Evolutionary conservation across 2,113 vertebrate genomes (phyloP), one percentile per base, ranked within the genome.

Genomic region (Sula dactylatra): DNA sequence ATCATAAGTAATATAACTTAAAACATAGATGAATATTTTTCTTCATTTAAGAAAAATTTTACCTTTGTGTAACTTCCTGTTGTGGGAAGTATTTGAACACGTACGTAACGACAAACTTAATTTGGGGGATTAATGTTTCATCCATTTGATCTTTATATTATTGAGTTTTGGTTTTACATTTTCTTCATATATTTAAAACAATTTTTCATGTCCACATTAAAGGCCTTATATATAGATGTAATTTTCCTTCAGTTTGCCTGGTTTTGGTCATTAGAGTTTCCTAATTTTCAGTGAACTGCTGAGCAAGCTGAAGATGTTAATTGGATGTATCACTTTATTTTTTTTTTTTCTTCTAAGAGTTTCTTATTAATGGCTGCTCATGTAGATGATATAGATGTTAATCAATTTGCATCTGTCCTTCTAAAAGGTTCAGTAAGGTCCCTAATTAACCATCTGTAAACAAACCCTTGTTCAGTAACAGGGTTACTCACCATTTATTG

Each of bases 271-370:
- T 95, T 59, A 79, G 82, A 91, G 6, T 88, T 96, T 92, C 64
- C 74, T 95, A 93, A 93, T 88, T 80, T 96, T 94, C 95, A 93
- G 73, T 58, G 76, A 97, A 96, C 45, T 97, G 96, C 97, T 98
- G 96, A 97, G 94, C 86, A 96, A 97, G 94, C 90, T 95, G 73
- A 89, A 92, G 80, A 90, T 69, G 94, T 95, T 98, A 98, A 97
- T 94, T 97, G 88, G 87, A 95, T 96, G 77, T 87, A 97, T 87
- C 80, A 69, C 76, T 94, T 94, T 86, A 82, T 86, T 93, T 96
- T 45, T 45, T 45, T 45, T 44, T 97, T 94, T 86, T 86, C 94
- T 93, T 86, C 26, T 70, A 92, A 66, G 82, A 95, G 55, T 59
- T 88, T 95, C 85, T 97, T 96, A 97, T 96, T 97, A 97, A 95